Base-by-base conservation (phyloP, 2,113 vertebrate species). In the Corythornis madagascariensis region DNA sequence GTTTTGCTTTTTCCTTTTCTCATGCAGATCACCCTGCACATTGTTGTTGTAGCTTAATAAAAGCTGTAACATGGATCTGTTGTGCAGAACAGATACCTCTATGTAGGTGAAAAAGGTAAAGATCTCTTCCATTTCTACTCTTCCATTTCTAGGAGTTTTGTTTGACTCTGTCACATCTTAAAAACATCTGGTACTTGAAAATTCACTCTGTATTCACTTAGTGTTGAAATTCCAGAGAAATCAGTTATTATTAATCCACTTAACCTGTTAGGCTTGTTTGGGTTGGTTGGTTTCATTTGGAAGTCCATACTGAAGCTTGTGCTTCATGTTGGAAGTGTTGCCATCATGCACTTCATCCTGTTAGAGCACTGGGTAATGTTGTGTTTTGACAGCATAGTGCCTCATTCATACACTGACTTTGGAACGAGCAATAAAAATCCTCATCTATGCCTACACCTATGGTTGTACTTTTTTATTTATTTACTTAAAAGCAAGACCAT, bases 341-440 rank as follows among this genome's bases (percentile, higher is more conserved):
- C 91, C 55, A 29, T 52, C 78, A 65, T 57, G 59, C 33, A 66
- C 78, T 40, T 88, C 80, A 55, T 94, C 64, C 65, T 86, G 35
- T 95, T 92, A 73, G 86, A 94, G n/a, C 75, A 77, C 67, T 84
- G 57, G 52, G 10, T 86, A 69, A 73, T 87, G 35, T 92, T 93
- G 86, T 29, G 29, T 96, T 97, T 95, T 92, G 93, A 93, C 82
- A 85, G 76, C 82, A 53, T 83, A 45, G 43, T 45, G 43, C 43
- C 43, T 45, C 43, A 45, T 45, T 45, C 43, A 45, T 16, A 45
- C 43, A 45, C 43, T 45, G 43, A 45, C 43, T 45, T 45, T 45
- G 43, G 43, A 45, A 45, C 43, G 5, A 45, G 43, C 43, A 45
- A 45, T 45, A 45, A 45, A 45, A 45, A 45, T 16, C 43, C 43